phyloP scores from a whole-genome alignment of 2,888 invertebrate species.

The Galeopsomyia nigrocyanea region DNA sequence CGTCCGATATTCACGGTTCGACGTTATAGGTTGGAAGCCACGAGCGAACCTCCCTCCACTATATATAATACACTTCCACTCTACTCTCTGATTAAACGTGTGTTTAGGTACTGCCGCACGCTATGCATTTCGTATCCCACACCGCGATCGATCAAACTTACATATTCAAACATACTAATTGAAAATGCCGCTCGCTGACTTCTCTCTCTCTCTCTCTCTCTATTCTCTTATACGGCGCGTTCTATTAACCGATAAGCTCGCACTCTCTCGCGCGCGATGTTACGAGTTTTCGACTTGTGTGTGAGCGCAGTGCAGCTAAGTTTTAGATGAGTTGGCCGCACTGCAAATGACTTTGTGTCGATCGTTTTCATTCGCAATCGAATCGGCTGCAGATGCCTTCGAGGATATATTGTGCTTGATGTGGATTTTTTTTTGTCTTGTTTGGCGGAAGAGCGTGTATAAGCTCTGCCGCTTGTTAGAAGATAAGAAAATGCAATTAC shows the following conservation, averaged over 20 bases:
- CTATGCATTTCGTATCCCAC: constrained; percentile 5
- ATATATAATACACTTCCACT: constrained; percentile 44
- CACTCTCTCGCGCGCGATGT: not conserved
- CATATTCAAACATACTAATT: constrained; percentile 33
- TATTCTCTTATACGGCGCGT: constrained; percentile 14
- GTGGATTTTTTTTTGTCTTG: constrained; percentile 32
- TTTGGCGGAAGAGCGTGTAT: not conserved
- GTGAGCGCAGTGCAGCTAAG: too few relatives aligned
- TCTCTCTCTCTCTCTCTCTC: too few relatives aligned
- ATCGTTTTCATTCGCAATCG: too few relatives aligned
- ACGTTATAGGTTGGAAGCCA: constrained; percentile 58
- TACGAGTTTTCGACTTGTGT: too few relatives aligned
- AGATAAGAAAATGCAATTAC: constrained; percentile 38
- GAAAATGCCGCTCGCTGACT: constrained; percentile 36
- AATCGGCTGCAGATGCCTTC: constrained; percentile 19
- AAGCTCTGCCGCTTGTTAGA: not conserved
- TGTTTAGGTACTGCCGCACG: constrained; percentile 51
- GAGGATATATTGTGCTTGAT: constrained; percentile 26
- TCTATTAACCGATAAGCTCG: too few relatives aligned
- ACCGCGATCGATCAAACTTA: constrained; percentile 45
- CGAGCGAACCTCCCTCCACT: not conserved
- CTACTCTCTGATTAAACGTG: constrained; percentile 57
- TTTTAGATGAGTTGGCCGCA: too few relatives aligned
- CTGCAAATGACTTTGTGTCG: too few relatives aligned
- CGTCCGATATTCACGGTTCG: constrained; percentile 65